phyloP scores from a whole-genome alignment of 2,113 vertebrate genomes.

The Agapornis roseicollis region DNA sequence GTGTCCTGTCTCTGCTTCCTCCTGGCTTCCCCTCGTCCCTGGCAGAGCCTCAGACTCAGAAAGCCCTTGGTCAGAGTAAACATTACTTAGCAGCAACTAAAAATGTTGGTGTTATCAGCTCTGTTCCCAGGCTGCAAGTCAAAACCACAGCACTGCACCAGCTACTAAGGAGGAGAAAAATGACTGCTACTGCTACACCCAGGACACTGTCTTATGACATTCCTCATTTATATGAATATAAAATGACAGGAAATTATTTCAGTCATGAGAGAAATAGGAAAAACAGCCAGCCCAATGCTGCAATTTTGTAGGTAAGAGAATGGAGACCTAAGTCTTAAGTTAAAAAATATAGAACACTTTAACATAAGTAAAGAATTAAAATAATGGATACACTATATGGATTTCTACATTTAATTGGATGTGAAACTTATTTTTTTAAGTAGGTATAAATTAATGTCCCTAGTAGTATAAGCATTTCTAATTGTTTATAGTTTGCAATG shows the following conservation, averaged over 20 bases:
- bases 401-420: constrained; percentile 56
- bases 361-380: constrained; percentile 50
- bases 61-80: too few relatives aligned
- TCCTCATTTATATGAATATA: constrained; percentile 66
- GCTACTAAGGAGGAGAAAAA: too few relatives aligned
- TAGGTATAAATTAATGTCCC: constrained; percentile 33
- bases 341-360: background rate
- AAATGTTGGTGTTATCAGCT: too few relatives aligned
- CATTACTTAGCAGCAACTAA: too few relatives aligned
- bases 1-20: too few relatives aligned
- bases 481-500: background rate
- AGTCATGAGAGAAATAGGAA: constrained; percentile 7
- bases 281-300: constrained; percentile 22
- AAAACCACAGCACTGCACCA: too few relatives aligned
- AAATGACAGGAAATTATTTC: constrained; percentile 68
- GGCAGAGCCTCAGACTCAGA: too few relatives aligned
- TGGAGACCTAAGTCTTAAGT: constrained; percentile 14
- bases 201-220: constrained; percentile 53
- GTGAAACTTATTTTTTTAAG: constrained; percentile 1
- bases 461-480: background rate
- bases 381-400: constrained; percentile 39
- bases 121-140: too few relatives aligned
- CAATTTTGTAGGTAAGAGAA: constrained; percentile 61
- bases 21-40: too few relatives aligned
- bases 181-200: too few relatives aligned